Evolutionary conservation across 2,888 invertebrate genomes (phyloP).

Genomic region (Melinopterus prodromus): DNA sequence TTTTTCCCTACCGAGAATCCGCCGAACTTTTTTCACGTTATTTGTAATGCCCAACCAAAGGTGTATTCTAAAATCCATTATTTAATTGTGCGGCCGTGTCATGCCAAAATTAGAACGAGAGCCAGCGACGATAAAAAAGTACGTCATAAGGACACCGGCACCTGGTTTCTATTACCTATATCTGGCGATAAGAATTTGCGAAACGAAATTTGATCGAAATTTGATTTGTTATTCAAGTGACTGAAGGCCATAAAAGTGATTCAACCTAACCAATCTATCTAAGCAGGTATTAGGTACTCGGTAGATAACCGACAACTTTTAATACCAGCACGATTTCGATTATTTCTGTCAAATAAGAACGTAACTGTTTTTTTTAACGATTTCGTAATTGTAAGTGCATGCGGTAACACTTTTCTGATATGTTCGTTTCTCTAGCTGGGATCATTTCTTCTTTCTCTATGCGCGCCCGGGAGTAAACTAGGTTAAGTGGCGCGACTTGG

Average conservation of each 20-base stretch:
- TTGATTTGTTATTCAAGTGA: not conserved
- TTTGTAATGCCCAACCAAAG: too few relatives aligned
- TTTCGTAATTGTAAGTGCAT: not conserved
- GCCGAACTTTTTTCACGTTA: too few relatives aligned
- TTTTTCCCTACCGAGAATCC: too few relatives aligned
- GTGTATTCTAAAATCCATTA: too few relatives aligned
- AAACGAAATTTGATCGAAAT: not conserved
- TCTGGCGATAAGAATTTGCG: not conserved
- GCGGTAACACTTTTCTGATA: not conserved
- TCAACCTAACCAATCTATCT: not conserved
- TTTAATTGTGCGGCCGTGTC: too few relatives aligned
- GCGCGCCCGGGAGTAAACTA: not conserved
- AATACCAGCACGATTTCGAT: too few relatives aligned
- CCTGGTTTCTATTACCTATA: not conserved
- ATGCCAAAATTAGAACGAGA: too few relatives aligned
- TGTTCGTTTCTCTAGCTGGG: not conserved
- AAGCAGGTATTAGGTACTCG: not conserved
- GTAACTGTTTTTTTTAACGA: too few relatives aligned
- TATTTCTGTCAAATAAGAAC: too few relatives aligned
- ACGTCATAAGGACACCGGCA: too few relatives aligned
- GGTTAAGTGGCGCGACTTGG: not conserved
- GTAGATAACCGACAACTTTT: too few relatives aligned
- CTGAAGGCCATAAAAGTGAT: not conserved
- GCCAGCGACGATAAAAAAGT: too few relatives aligned
- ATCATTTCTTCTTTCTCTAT: not conserved